These are phyloP conservation scores for Polypedilum pembai DNA, from an alignment of 1,140 invertebrate genomes.

Conservation along the genomic window DNA sequence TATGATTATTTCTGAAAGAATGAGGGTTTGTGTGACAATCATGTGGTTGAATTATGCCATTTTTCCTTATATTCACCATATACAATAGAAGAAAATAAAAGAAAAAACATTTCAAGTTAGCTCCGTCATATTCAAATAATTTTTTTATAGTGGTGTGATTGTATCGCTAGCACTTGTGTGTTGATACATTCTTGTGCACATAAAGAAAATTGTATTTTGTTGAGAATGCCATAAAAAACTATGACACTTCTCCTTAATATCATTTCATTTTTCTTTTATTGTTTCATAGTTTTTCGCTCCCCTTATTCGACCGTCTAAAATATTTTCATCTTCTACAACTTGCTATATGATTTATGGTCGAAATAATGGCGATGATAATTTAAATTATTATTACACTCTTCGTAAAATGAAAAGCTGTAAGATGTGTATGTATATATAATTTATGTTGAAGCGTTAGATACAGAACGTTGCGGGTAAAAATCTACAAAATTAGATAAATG, in stretches of 20 bases:
- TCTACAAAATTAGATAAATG: slow-evolving; percentile 10
- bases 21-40: slow-evolving; percentile 10
- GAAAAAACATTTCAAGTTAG: no score
- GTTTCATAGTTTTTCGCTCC: not conserved
- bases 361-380: slow-evolving; percentile 24
- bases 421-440: not conserved
- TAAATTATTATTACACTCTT: slow-evolving; percentile 27
- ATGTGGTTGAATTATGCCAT: not conserved
- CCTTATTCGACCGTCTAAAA: not conserved
- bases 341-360: slow-evolving; percentile 2
- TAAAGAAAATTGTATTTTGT: no score
- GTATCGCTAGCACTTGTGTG: no score
- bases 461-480: not conserved
- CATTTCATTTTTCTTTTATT: not conserved
- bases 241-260: slow-evolving; percentile 14
- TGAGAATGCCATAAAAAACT: not conserved
- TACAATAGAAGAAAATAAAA: no score
- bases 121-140: no score
- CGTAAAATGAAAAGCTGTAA: not conserved
- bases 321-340: not conserved
- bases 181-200: no score
- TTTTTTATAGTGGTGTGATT: no score
- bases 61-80: no score
- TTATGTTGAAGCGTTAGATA: not conserved
- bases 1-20: slow-evolving; percentile 14